Evolutionary conservation across 2,113 vertebrate genomes (phyloP), one percentile per base, ranked within the genome.

Genomic region (Gasterosteus aculeatus): DNA sequence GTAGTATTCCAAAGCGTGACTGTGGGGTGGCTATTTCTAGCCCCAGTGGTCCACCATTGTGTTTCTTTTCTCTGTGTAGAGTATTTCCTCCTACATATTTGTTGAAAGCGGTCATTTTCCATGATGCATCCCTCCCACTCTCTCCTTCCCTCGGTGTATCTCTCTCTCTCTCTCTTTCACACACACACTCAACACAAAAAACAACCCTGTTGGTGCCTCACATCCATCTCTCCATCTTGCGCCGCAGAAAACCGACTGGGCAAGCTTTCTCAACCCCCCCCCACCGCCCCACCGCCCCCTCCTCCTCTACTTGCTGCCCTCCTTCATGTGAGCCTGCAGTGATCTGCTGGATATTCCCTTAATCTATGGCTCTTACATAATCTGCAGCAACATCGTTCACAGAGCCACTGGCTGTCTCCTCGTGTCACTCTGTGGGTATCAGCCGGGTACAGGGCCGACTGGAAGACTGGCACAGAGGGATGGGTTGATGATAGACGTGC

Each of bases 281-380:
- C 35, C 35, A 3, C 35, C 4, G 3, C 35, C 35, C 35, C 33
- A 3, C 33, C 33, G 33, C 33, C 33, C 33, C 33, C 33, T 33
- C 33, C 6, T 38, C 35, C 67, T 63, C 29, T 14, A 11, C 80
- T 70, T 74, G 47, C 70, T 90, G 75, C 79, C 84, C 84, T 87
- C 74, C 80, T 90, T 77, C 77, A 82, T 74, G 56, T 85, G 84
- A 88, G 85, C 85, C 73, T 61, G 64, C 77, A 74, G 78, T 89
- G 92, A 91, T 90, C 86, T 83, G 81, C 70, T 81, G 87, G 89
- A 91, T 91, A 88, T 91, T 93, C 88, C 86, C 86, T 93, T 93
- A 88, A 92, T 92, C 92, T 92, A 91, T 87, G 80, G 77, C 81
- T 79, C 59, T 95, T 95, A 92, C 77, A 64, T 91, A 94, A 94